Evolutionary conservation across 2,888 invertebrate species (phyloP).

Genomic region (Acleris literana): DNA sequence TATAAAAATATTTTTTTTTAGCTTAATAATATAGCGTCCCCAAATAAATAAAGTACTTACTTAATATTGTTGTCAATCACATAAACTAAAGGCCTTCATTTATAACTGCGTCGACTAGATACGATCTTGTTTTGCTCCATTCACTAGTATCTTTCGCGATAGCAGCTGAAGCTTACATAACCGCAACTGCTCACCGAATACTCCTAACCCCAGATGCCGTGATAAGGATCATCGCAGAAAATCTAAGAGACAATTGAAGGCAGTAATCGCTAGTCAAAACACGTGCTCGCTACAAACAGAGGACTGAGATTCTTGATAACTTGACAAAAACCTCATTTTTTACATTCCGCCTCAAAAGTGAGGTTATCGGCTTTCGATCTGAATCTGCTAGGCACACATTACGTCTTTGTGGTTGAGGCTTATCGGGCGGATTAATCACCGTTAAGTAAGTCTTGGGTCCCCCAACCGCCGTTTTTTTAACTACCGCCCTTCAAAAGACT

Average conservation of each 20-base stretch:
- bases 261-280: conserved; percentile 72
- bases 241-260: conserved; percentile 63
- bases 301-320: conserved; percentile 64
- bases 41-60: not conserved
- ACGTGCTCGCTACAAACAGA: conserved; percentile 67
- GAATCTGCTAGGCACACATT: conserved; percentile 80
- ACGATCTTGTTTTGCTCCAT: conserved; percentile 24
- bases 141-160: conserved; percentile 10
- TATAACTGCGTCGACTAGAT: conserved; percentile 14
- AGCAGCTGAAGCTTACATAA: conserved; percentile 15
- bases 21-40: no score
- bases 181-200: conserved; percentile 14
- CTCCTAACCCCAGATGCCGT: conserved; percentile 50
- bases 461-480: conserved; percentile 62
- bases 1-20: no score
- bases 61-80: conserved; percentile 3
- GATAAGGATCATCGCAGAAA: conserved; percentile 54
- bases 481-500: conserved; percentile 58
- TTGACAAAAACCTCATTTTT: conserved; percentile 54
- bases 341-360: conserved; percentile 69
- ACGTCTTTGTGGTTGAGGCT: conserved; percentile 66
- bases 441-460: conserved; percentile 65
- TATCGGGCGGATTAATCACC: conserved; percentile 75
- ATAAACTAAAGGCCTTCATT: conserved; percentile 7
- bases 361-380: conserved; percentile 76